Base-by-base conservation (phyloP, 1,140 invertebrate species). In the Brachystomella parvula region DNA sequence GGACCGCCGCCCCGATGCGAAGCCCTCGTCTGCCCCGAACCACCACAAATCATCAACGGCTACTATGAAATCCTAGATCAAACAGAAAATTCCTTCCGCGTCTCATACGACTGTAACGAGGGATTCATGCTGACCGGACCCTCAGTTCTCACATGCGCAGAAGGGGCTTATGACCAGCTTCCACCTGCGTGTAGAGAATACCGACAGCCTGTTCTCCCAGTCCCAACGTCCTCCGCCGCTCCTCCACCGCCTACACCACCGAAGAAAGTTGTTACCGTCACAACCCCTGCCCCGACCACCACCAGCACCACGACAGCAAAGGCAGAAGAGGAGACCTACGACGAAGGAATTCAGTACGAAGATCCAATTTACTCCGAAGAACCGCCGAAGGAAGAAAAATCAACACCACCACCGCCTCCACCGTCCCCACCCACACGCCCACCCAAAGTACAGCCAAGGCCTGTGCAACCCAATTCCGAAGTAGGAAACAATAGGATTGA, bases 1-100 rank as follows among this genome's bases (percentile, higher is more conserved):
- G 92, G 92, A 59, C 92, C 92, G 30, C 92, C 92, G 64, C 92
- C 92, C 3, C 80, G 87, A 29, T 71, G 65, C 61, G 65, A 71
- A 57, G 39, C 65, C 19, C 64, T 71, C 0, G 61, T 67, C 17
- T 73, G 72, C 58, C 69, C 72, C 69, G 82, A 86, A 1, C 86
- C 91, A 6, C 80, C 85, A 0, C 77, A 80, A 26, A 85, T 92
- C n/a, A 63, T 81, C 9, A 88, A 94, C 77, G 90, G 87, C 47
- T 82, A 81, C 29, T 83, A 87, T 39, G 77, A 82, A 28, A 77
- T 87, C 6, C 80, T 83, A 0, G 59, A 63, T 84, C 80, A 74
- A 87, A 84, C 79, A 81, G 70, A 87, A 71, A 81, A 19, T 83
- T 81, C 68, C 87, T 82, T 76, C 49, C 77, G 85, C 19, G 86